Evolutionary conservation across 2,113 vertebrate species (phyloP).

Genomic region (Rhea pennata): DNA sequence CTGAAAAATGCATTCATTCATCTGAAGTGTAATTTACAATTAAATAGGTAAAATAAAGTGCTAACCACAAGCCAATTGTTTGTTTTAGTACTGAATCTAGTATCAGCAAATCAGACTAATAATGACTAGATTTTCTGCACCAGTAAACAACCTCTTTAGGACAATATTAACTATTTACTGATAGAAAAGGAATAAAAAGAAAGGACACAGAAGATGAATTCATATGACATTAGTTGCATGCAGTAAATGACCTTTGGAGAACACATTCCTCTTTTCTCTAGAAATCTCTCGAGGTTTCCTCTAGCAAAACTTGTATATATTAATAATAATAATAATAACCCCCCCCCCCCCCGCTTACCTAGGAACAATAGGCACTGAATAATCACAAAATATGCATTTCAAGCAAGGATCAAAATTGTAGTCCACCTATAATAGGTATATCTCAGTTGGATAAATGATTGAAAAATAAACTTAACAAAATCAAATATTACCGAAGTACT

Average conservation of each 20-base stretch:
- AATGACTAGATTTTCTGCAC: not conserved
- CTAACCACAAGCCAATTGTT: not conserved
- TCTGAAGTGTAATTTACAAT: not conserved
- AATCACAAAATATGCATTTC: too few relatives aligned
- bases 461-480: not conserved
- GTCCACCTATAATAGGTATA: not conserved
- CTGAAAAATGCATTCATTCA: not conserved
- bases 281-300: not conserved
- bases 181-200: not conserved
- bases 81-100: not conserved
- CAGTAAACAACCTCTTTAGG: not conserved
- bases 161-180: not conserved
- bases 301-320: not conserved
- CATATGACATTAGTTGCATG: not conserved
- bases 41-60: not conserved
- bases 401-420: not conserved
- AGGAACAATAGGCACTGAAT: not conserved
- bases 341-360: not conserved
- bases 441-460: not conserved
- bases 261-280: not conserved
- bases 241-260: not conserved
- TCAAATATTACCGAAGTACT: not conserved
- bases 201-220: not conserved
- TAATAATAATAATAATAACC: not conserved
- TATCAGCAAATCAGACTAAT: not conserved